These are phyloP conservation scores for Lepidurus apus DNA, from an alignment of 1,140 invertebrate genomes.

Conservation along the genomic window DNA sequence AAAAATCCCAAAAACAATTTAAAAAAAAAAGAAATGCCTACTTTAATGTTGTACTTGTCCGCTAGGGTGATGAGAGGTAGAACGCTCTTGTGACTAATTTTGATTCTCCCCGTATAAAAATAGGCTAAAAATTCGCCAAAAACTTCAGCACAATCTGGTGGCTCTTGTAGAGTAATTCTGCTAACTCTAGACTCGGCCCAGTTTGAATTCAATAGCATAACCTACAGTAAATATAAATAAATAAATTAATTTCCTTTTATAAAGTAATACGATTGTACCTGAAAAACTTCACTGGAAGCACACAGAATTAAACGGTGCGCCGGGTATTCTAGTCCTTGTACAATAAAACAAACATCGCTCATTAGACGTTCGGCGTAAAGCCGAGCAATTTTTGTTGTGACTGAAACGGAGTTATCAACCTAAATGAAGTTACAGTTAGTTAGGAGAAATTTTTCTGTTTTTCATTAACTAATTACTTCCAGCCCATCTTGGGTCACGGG, in stretches of 20 bases:
- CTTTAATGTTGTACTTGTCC: conserved; percentile 90
- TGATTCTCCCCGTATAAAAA: conserved; percentile 86
- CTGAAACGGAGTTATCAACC: conserved; percentile 73
- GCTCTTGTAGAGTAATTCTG: conserved; percentile 75
- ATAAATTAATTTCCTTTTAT: conserved; percentile 27
- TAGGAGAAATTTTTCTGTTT: no score
- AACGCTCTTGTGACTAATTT: conserved; percentile 73
- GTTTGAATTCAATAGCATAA: conserved; percentile 89
- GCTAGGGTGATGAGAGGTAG: conserved; percentile 79
- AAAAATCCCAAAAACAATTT: not conserved
- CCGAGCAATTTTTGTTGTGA: conserved; percentile 72
- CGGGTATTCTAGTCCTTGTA: conserved; percentile 72
- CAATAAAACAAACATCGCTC: conserved; percentile 77
- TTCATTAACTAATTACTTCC: no score
- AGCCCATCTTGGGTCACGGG: no score
- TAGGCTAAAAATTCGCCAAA: conserved; percentile 85
- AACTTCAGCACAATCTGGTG: conserved; percentile 70
- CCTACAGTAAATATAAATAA: conserved; percentile 49
- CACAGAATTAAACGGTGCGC: conserved; percentile 87
- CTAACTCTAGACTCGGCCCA: conserved; percentile 86
- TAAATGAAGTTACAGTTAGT: conserved; percentile 41
- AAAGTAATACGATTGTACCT: conserved; percentile 51
- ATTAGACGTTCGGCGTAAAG: conserved; percentile 75
- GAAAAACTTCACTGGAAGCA: conserved; percentile 92
- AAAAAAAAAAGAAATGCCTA: conserved; percentile 42